A percentile compares a stretch with the other conserved stretches of the same genome.
Conservation (phyloP, 2,888 invertebrate genomes). For the Drosophila mayaguana region DNA sequence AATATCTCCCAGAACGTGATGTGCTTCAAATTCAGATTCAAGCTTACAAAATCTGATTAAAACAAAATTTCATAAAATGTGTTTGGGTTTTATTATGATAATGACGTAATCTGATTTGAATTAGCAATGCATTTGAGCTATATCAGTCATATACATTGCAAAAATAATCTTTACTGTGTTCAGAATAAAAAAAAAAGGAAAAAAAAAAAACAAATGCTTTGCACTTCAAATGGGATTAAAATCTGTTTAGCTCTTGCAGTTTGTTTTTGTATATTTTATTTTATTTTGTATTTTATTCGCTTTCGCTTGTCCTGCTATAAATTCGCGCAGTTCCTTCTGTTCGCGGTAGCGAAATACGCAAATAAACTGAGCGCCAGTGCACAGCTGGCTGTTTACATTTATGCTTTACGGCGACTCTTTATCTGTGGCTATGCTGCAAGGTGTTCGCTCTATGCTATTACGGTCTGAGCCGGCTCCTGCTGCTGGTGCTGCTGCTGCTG, state of each 20-base stretch:
- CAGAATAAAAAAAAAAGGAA: too few species aligned
- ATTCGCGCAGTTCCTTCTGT: slow-evolving; percentile 50
- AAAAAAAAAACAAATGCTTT: too few species aligned
- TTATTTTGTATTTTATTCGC: slow-evolving; percentile 18
- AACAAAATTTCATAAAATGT: too few species aligned
- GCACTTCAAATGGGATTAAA: slow-evolving; percentile 69
- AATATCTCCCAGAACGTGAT: too few species aligned
- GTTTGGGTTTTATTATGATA: too few species aligned
- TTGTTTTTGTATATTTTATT: slow-evolving; percentile 15
- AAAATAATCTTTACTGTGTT: too few species aligned
- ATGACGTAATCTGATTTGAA: too few species aligned
- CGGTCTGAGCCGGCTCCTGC: not conserved
- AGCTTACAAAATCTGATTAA: too few species aligned
- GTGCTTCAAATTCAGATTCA: too few species aligned
- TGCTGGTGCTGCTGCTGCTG: not conserved
- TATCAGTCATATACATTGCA: too few species aligned
- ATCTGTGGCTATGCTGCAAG: slow-evolving; percentile 61
- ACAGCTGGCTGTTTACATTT: slow-evolving; percentile 74
- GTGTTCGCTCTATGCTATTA: slow-evolving; percentile 30
- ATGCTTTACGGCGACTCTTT: slow-evolving; percentile 66
- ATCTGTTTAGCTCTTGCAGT: slow-evolving; percentile 58
- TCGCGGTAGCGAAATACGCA: slow-evolving; percentile 65
- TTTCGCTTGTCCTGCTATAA: slow-evolving; percentile 46
- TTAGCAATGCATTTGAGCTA: too few species aligned
- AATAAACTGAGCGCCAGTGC: slow-evolving; percentile 62